These are phyloP conservation scores for Ligdia adustata DNA, from an alignment of 2,888 invertebrate genomes.

Conservation along the genomic window DNA sequence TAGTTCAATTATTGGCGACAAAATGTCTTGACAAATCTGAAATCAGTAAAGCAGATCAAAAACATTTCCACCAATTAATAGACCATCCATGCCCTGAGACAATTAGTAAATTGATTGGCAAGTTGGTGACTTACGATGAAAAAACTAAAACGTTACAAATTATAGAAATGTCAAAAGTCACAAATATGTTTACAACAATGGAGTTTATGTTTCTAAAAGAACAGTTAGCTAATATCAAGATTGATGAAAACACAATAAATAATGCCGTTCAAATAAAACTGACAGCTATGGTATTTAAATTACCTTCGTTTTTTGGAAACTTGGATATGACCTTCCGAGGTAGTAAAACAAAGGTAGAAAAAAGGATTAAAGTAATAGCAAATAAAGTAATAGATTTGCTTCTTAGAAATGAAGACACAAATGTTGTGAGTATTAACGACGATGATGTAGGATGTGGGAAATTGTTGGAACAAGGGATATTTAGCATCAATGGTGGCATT, in stretches of 20 bases:
- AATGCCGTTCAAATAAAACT: conserved; percentile 39
- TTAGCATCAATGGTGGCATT: conserved; percentile 43
- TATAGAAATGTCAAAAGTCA: conserved; percentile 29
- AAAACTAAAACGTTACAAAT: conserved; percentile 28
- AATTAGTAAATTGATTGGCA: conserved; percentile 44
- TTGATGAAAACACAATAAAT: conserved; percentile 31
- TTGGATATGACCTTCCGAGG: conserved; percentile 39
- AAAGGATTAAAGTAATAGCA: conserved; percentile 27
- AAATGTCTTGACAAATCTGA: conserved; percentile 35
- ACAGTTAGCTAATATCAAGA: conserved; percentile 35
- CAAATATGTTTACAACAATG: conserved; percentile 32
- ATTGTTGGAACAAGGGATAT: conserved; percentile 37
- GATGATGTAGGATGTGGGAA: conserved; percentile 38
- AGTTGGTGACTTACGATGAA: conserved; percentile 31
- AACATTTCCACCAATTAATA: conserved; percentile 29
- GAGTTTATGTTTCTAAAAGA: conserved; percentile 28
- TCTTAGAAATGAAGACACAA: conserved; percentile 19
- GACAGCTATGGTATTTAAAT: conserved; percentile 33
- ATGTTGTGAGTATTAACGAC: conserved; percentile 36
- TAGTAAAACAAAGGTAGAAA: conserved; percentile 20
- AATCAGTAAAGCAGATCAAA: conserved; percentile 27
- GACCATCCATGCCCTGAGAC: conserved; percentile 34
- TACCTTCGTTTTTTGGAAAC: conserved; percentile 47
- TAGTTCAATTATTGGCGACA: conserved; percentile 37
- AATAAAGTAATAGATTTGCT: conserved; percentile 24